Conservation (phyloP, 2,797 vertebrate species). For the Hylomyscus alleni region DNA sequence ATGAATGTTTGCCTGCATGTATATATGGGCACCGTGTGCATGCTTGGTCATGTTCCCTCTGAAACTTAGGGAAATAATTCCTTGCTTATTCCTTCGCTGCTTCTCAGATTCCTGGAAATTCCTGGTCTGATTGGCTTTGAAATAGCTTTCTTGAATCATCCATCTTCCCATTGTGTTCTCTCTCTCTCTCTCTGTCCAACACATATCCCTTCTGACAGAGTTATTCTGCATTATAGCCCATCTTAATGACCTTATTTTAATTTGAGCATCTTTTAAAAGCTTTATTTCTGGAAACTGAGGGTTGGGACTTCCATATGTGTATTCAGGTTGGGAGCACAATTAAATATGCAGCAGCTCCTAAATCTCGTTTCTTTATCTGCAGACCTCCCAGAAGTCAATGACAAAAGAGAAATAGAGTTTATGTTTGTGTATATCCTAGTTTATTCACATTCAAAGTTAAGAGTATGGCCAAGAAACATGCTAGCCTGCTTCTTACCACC, state of each 20-base stretch:
- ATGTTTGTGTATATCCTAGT: background rate
- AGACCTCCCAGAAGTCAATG: background rate
- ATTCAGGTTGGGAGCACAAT: background rate
- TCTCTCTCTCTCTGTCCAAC: no score
- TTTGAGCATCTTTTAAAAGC: conserved; percentile 22
- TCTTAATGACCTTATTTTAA: background rate
- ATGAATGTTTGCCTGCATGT: background rate
- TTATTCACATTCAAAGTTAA: background rate
- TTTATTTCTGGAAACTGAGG: background rate
- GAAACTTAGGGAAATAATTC: background rate
- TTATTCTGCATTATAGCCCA: background rate
- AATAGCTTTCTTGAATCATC: background rate
- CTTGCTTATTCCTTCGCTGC: background rate
- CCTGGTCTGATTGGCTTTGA: background rate
- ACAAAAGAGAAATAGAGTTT: background rate
- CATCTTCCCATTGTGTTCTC: background rate
- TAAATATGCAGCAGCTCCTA: background rate
- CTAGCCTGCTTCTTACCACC: background rate
- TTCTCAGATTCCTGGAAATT: background rate
- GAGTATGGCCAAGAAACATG: background rate
- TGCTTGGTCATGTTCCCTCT: background rate
- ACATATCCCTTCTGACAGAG: background rate
- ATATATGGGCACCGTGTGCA: background rate
- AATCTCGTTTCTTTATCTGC: background rate
- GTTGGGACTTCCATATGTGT: background rate